A percentile compares a stretch with the other conserved stretches of the same genome.
phyloP scores from a whole-genome alignment of 2,113 vertebrate species.

The Mobula hypostoma region DNA sequence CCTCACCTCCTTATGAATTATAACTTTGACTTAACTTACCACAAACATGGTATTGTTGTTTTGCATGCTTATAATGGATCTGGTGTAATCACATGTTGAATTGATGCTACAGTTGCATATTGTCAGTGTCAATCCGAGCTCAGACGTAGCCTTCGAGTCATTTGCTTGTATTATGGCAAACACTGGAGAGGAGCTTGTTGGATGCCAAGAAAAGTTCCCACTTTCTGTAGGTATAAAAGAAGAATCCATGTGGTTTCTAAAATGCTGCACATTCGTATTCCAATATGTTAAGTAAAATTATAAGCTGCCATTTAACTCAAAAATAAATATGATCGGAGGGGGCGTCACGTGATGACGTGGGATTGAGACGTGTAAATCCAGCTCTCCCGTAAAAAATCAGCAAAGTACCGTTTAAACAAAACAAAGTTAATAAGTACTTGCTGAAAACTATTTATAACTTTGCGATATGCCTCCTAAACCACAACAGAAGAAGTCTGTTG shows the following conservation, averaged over 20 bases:
- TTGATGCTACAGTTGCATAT: conserved; percentile 44
- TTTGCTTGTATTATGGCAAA: conserved; percentile 38
- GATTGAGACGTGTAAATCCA: too few relatives aligned
- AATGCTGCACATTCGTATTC: not conserved
- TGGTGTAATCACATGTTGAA: conserved; percentile 40
- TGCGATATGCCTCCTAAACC: too few relatives aligned
- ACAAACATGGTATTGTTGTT: conserved; percentile 36
- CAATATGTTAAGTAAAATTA: not conserved
- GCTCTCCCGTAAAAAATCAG: too few relatives aligned
- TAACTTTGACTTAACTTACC: conserved; percentile 35
- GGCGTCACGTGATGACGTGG: too few relatives aligned
- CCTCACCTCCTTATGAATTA: not conserved
- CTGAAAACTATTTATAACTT: too few relatives aligned
- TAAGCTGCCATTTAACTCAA: not conserved
- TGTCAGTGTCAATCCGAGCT: conserved; percentile 37
- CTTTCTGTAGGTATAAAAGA: conserved; percentile 22
- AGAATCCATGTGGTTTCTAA: not conserved
- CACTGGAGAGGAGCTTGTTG: conserved; percentile 40
- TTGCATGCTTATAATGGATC: not conserved
- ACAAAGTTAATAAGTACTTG: too few relatives aligned
- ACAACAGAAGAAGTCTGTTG: too few relatives aligned
- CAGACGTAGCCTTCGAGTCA: conserved; percentile 39
- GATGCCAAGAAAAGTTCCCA: conserved; percentile 41
- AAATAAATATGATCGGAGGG: not conserved
- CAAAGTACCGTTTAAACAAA: too few relatives aligned